A percentile compares a stretch with the other conserved stretches of the same genome.
phyloP scores from a whole-genome alignment of 2,888 invertebrate species.

The Cephus pygmeus region DNA sequence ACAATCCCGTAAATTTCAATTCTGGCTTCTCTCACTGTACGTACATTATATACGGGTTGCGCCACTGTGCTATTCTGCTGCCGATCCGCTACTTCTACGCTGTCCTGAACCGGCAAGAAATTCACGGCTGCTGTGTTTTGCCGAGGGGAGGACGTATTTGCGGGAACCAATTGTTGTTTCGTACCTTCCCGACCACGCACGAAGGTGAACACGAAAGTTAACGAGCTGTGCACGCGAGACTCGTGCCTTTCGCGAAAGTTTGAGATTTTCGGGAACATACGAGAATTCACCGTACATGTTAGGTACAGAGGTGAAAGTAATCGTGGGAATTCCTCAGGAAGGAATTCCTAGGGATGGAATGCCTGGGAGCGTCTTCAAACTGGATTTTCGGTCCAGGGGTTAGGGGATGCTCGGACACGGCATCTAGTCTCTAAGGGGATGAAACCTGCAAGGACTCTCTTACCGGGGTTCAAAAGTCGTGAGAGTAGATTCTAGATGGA shows the following conservation, averaged over 20 bases:
- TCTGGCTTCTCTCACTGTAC: not conserved
- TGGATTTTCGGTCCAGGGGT: not conserved
- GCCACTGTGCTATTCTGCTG: not conserved
- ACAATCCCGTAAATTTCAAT: constrained; percentile 56
- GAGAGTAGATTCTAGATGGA: constrained; percentile 7
- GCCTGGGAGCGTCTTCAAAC: not conserved
- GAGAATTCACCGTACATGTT: not conserved
- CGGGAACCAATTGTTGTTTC: constrained; percentile 39
- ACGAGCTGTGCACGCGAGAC: not conserved
- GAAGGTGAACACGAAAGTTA: not conserved
- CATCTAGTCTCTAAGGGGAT: not conserved
- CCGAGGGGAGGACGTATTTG: constrained; percentile 33
- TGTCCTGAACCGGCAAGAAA: constrained; percentile 4
- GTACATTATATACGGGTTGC: not conserved
- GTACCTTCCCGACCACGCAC: not conserved
- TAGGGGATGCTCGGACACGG: not conserved
- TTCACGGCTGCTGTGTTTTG: constrained; percentile 45
- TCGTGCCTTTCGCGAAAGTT: not conserved
- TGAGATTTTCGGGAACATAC: not conserved
- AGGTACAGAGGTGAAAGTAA: not conserved
- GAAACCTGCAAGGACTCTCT: not conserved
- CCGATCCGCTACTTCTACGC: not conserved
- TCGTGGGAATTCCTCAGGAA: not conserved
- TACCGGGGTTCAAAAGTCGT: constrained; percentile 15
- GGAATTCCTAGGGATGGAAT: not conserved